These are phyloP conservation scores for Eueides isabella DNA, from an alignment of 1,140 invertebrate species.

Conservation along the genomic window DNA sequence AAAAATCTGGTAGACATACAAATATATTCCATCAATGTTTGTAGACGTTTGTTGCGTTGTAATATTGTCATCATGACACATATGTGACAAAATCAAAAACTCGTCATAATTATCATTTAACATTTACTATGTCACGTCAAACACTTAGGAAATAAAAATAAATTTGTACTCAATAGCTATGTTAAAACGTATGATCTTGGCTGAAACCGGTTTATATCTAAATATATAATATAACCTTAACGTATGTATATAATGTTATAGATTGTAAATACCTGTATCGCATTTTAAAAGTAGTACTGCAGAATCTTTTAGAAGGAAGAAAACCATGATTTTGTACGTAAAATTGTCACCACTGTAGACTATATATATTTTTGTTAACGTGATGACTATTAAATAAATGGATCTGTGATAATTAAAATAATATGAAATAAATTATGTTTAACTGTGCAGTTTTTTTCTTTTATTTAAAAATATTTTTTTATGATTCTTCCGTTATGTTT, in stretches of 20 bases:
- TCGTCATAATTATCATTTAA: too few species aligned
- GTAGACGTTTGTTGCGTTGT: too few species aligned
- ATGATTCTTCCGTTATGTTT: not conserved
- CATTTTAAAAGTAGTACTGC: constrained; percentile 43
- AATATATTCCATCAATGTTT: not conserved
- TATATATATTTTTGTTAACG: constrained; percentile 82
- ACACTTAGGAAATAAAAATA: not conserved
- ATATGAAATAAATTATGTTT: constrained; percentile 82
- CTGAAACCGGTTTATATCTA: not conserved
- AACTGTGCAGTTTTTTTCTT: constrained; percentile 66
- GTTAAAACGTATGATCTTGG: not conserved
- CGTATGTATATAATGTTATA: constrained; percentile 64
- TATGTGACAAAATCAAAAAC: too few species aligned
- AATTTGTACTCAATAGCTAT: not conserved
- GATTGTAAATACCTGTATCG: constrained; percentile 72
- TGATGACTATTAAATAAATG: constrained; percentile 81
- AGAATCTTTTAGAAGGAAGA: constrained; percentile 22
- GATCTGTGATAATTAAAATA: constrained; percentile 82
- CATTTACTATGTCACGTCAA: not conserved
- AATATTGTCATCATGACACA: too few species aligned
- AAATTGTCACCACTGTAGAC: constrained; percentile 69
- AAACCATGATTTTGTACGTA: constrained; percentile 59
- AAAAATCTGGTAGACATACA: not conserved
- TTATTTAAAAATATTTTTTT: constrained; percentile 36
- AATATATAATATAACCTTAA: constrained; percentile 26